Evolutionary conservation across 1,140 invertebrate genomes (phyloP).

Genomic region (Ceratina japonica): DNA sequence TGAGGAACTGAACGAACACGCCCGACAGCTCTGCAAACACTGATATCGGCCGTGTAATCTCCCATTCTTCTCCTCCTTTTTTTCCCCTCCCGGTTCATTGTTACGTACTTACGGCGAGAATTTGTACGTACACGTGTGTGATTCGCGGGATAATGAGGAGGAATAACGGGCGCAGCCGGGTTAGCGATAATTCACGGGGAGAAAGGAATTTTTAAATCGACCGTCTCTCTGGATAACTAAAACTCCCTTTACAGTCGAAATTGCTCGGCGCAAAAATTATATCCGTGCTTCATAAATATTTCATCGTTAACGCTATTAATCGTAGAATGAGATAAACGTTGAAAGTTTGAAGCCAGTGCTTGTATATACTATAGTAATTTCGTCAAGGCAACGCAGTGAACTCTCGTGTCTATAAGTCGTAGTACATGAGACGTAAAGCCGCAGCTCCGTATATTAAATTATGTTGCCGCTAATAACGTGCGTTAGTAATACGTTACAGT

Average conservation of each 20-base stretch:
- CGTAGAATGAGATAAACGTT: background rate
- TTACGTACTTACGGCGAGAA: background rate
- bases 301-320: too few relatives aligned
- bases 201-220: too few relatives aligned
- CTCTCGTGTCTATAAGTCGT: background rate
- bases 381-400: background rate
- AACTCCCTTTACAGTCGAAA: too few relatives aligned
- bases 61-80: background rate
- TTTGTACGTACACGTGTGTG: background rate
- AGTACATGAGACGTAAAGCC: too few relatives aligned
- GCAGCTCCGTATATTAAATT: slow-evolving; percentile 11
- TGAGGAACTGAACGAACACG: background rate
- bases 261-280: too few relatives aligned
- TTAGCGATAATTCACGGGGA: background rate
- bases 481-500: background rate
- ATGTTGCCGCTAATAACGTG: background rate
- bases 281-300: too few relatives aligned
- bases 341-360: background rate
- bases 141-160: background rate
- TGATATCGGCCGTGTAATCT: slow-evolving; percentile 18
- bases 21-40: slow-evolving; percentile 13
- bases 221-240: too few relatives aligned
- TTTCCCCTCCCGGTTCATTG: background rate
- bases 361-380: background rate
- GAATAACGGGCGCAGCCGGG: background rate